phyloP scores from a whole-genome alignment of 2,113 vertebrate species.

The Nibea albiflora region DNA sequence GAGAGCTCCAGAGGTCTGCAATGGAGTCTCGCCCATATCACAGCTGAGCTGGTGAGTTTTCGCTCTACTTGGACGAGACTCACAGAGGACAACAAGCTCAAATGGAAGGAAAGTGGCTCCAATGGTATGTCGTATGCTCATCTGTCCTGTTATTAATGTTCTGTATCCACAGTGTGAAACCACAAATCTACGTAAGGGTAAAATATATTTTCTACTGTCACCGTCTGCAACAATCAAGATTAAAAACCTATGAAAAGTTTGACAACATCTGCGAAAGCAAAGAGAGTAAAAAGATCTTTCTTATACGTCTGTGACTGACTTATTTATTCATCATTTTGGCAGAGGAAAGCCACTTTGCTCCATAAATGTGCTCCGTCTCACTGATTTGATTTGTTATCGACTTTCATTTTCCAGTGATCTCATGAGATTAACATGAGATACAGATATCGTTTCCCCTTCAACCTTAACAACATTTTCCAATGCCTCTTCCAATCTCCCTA shows the following conservation, averaged over 20 bases:
- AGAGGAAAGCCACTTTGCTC: neutral
- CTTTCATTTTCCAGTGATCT: conserved; percentile 52
- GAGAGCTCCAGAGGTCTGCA: conserved; percentile 91
- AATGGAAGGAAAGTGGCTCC: conserved; percentile 91
- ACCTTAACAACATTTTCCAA: conserved; percentile 47
- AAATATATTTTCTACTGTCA: neutral
- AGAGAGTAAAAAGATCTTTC: neutral
- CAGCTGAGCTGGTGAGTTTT: conserved; percentile 91
- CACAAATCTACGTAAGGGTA: neutral
- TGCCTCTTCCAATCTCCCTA: conserved; percentile 53
- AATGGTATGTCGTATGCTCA: conserved; percentile 81
- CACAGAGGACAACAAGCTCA: conserved; percentile 96
- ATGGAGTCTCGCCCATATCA: conserved; percentile 90
- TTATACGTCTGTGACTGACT: conserved; percentile 19
- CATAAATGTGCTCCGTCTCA: conserved; percentile 27
- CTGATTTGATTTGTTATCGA: conserved; percentile 64
- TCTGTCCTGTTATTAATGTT: neutral
- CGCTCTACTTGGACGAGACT: conserved; percentile 91
- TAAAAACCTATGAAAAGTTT: conserved; percentile 3
- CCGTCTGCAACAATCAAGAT: neutral
- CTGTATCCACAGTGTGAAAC: neutral
- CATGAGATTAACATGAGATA: conserved; percentile 38
- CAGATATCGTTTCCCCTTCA: conserved; percentile 47
- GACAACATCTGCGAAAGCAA: neutral
- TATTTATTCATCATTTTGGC: conserved; percentile 10